These are phyloP conservation scores for Larimichthys polyactis DNA, from an alignment of 2,113 vertebrate species.

Conservation along the genomic window DNA sequence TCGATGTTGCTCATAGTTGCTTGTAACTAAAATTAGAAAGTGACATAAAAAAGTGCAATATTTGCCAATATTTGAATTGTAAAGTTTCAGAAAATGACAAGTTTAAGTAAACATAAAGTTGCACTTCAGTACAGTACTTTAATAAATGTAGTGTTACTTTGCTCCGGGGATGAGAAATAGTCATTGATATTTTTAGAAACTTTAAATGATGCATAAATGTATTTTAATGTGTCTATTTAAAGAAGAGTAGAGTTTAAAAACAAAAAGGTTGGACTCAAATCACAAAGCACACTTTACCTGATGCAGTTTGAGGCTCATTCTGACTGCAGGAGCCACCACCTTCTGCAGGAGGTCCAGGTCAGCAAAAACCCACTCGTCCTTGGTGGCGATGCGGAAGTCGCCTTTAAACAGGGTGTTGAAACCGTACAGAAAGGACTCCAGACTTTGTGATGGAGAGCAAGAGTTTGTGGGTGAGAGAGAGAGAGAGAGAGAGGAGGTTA, in stretches of 20 bases:
- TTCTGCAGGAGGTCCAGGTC: slow-evolving; percentile 96
- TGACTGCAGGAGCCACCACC: slow-evolving; percentile 93
- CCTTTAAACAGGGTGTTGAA: slow-evolving; percentile 97
- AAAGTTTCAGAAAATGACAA: no score
- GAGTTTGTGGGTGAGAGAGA: background rate
- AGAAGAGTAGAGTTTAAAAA: background rate
- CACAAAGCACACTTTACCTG: slow-evolving; percentile 84
- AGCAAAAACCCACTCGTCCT: slow-evolving; percentile 97
- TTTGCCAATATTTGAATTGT: no score
- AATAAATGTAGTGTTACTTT: no score
- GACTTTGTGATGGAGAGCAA: slow-evolving; percentile 75
- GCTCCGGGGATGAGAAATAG: background rate
- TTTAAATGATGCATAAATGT: background rate
- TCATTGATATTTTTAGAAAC: background rate
- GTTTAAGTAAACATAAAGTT: no score
- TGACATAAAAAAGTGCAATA: no score
- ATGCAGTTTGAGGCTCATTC: slow-evolving; percentile 98
- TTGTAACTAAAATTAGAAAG: no score
- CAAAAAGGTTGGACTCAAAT: background rate
- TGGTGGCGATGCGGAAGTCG: slow-evolving; percentile 92
- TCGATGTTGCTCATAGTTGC: no score
- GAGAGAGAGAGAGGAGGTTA: background rate
- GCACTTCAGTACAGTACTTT: no score
- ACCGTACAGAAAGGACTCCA: slow-evolving; percentile 96
- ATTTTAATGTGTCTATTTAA: background rate